These are phyloP conservation scores for Amorpha juglandis DNA, from an alignment of 2,888 invertebrate genomes.

Conservation along the genomic window DNA sequence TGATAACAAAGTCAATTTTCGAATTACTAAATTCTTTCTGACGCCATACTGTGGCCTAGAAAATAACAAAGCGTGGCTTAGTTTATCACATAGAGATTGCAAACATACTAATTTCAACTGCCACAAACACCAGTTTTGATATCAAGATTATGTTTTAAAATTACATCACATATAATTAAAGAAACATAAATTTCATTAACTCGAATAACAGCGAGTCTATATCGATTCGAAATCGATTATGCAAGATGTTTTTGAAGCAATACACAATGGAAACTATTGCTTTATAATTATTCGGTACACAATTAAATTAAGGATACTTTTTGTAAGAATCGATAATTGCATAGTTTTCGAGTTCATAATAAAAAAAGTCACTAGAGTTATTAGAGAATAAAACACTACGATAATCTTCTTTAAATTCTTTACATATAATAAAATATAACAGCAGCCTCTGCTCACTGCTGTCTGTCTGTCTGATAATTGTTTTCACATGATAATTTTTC, in stretches of 20 bases:
- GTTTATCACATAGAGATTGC: neutral
- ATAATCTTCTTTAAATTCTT: too few relatives aligned
- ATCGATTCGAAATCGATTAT: neutral
- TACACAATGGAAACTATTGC: neutral
- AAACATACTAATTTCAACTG: neutral
- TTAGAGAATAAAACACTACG: too few relatives aligned
- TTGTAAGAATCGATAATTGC: neutral
- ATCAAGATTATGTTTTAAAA: neutral
- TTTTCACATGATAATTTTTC: too few relatives aligned
- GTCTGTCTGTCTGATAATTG: too few relatives aligned
- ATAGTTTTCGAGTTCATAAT: too few relatives aligned
- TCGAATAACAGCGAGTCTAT: neutral
- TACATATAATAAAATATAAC: too few relatives aligned
- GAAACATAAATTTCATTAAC: slow-evolving; percentile 2
- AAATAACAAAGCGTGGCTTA: neutral
- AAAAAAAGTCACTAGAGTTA: too few relatives aligned
- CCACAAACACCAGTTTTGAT: neutral
- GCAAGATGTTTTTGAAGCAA: neutral
- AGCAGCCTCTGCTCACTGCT: too few relatives aligned
- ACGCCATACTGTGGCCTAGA: too few relatives aligned
- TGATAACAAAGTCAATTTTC: too few relatives aligned
- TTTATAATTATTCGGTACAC: neutral
- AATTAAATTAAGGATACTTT: slow-evolving; percentile 2
- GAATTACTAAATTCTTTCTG: too few relatives aligned
- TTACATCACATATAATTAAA: neutral